phyloP scores from a whole-genome alignment of 2,888 invertebrate genomes.

The Nephrocerus scutellatus region DNA sequence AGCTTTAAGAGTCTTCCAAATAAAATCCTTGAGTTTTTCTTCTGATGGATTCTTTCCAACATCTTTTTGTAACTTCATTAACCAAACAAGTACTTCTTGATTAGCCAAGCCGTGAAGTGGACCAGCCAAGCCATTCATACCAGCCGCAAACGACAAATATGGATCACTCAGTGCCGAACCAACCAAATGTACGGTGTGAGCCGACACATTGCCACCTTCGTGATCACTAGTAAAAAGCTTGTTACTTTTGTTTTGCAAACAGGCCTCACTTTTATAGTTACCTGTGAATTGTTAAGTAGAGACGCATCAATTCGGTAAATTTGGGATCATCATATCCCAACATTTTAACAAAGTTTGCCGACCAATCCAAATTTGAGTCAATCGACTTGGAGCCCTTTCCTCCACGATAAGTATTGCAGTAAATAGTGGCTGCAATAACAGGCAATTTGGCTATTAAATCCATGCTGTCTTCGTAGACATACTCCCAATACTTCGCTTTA shows the following conservation, averaged over 20 bases:
- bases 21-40: slow-evolving; percentile 89
- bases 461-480: slow-evolving; percentile 75
- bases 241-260: neutral
- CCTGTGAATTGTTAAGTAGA: slow-evolving; percentile 77
- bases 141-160: slow-evolving; percentile 76
- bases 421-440: slow-evolving; percentile 78
- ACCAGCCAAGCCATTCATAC: slow-evolving; percentile 81
- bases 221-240: slow-evolving; percentile 55
- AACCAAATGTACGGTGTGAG: slow-evolving; percentile 81
- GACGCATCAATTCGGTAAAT: slow-evolving; percentile 76
- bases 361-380: slow-evolving; percentile 74
- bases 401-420: slow-evolving; percentile 65
- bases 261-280: slow-evolving; percentile 10
- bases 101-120: slow-evolving; percentile 86
- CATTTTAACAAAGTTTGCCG: slow-evolving; percentile 75
- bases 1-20: slow-evolving; percentile 89
- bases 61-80: slow-evolving; percentile 80
- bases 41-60: slow-evolving; percentile 81
- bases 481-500: slow-evolving; percentile 74
- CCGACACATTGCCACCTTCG: slow-evolving; percentile 86
- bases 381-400: slow-evolving; percentile 68
- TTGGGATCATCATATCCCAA: slow-evolving; percentile 65
- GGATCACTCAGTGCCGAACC: slow-evolving; percentile 83
- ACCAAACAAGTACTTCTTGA: slow-evolving; percentile 90
- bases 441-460: slow-evolving; percentile 82